phyloP scores from a whole-genome alignment of 37 sponge, comb jelly and placozoan genomes.

The Spongia lamella region DNA sequence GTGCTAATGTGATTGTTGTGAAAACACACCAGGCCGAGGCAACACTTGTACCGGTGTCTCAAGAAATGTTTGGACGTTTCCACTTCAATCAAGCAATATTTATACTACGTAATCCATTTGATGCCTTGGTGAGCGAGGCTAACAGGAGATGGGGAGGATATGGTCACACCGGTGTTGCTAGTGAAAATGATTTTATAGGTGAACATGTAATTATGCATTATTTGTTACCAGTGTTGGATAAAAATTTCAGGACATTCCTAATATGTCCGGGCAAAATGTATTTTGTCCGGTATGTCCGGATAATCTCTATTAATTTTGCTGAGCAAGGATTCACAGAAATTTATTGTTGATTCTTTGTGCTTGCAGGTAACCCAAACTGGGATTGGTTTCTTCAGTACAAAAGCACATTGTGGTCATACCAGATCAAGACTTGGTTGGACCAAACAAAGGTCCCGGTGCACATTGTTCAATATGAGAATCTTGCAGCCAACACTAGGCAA shows the following conservation, averaged over 20 bases:
- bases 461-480: conserved; percentile 69
- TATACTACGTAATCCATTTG: conserved; percentile 55
- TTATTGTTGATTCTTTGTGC: too few species aligned
- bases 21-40: conserved; percentile 61
- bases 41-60: conserved; percentile 18
- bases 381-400: conserved; percentile 54
- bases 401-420: conserved; percentile 32
- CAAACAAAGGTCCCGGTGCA: conserved; percentile 38
- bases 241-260: too few species aligned
- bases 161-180: conserved; percentile 52
- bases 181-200: conserved; percentile 48
- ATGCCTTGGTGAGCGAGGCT: conserved; percentile 69
- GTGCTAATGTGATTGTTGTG: conserved; percentile 60
- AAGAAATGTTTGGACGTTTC: conserved; percentile 9
- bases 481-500: conserved; percentile 25
- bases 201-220: background rate
- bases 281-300: too few species aligned
- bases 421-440: conserved; percentile 59
- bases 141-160: conserved; percentile 59
- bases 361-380: conserved; percentile 59
- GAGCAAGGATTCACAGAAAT: too few species aligned
- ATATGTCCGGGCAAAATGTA: too few species aligned
- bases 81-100: conserved; percentile 61
- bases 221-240: too few species aligned
- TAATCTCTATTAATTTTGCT: too few species aligned